Percentiles rank a stretch among this genome's conserved stretches.
Conservation (phyloP, 2,888 invertebrate species). For the Priocnemis perturbator region DNA sequence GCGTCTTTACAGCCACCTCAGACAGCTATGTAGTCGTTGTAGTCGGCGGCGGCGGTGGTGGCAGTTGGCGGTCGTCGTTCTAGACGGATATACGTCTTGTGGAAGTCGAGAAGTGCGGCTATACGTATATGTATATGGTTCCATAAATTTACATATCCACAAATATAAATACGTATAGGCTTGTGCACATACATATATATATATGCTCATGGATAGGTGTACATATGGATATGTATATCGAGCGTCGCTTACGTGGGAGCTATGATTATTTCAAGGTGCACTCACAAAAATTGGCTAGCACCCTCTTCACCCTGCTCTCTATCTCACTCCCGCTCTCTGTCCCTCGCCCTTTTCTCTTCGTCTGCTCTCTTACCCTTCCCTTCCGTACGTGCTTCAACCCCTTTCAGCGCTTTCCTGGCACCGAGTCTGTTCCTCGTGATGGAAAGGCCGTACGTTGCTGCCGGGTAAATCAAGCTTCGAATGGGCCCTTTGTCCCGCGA, state of each 20-base stretch:
- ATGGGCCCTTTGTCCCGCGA: no score
- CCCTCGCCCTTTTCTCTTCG: no score
- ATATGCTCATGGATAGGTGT: slow-evolving; percentile 11
- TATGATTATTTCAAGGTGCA: slow-evolving; percentile 72
- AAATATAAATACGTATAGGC: not conserved
- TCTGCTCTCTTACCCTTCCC: no score
- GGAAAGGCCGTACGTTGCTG: not conserved
- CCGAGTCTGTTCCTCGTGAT: slow-evolving; percentile 40
- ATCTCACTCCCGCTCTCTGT: no score
- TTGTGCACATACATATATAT: slow-evolving; percentile 7
- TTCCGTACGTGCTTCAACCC: slow-evolving; percentile 8
- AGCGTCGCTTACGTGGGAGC: slow-evolving; percentile 54
- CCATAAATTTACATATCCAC: no score
- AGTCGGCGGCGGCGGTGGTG: not conserved
- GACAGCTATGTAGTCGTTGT: slow-evolving; percentile 25
- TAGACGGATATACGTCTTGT: slow-evolving; percentile 42
- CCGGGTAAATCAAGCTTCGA: no score
- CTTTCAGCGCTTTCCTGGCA: slow-evolving; percentile 29
- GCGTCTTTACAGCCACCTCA: slow-evolving; percentile 44
- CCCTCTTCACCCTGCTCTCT: slow-evolving; percentile 27
- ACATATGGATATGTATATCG: slow-evolving; percentile 3
- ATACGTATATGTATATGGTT: not conserved
- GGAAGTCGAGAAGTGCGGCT: not conserved
- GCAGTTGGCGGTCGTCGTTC: slow-evolving; percentile 3
- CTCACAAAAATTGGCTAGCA: slow-evolving; percentile 69